Conservation (phyloP, 2,113 vertebrate genomes). For the Aythya baeri region DNA sequence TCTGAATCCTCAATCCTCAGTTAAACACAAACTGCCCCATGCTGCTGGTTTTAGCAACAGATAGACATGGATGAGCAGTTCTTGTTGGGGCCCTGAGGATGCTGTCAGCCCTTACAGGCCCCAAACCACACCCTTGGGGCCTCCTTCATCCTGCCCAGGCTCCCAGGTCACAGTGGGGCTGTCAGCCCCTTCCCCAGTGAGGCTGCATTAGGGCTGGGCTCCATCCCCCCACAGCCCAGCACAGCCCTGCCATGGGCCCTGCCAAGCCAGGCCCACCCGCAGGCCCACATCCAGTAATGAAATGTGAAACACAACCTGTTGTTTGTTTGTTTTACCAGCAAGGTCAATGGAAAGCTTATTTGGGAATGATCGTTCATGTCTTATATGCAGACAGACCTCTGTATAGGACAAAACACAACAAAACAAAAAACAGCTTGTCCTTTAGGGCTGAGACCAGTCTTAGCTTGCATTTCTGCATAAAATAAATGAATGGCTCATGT, state of each 20-base stretch:
- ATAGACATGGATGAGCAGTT: neutral
- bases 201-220: fast-evolving
- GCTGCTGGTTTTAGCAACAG: neutral
- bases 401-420: neutral
- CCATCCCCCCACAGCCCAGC: neutral
- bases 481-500: neutral
- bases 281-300: neutral
- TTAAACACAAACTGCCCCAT: neutral
- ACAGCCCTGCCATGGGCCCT: too few relatives aligned
- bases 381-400: neutral
- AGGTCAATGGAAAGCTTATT: neutral
- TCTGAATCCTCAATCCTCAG: neutral
- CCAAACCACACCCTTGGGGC: neutral
- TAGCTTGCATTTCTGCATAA: fast-evolving
- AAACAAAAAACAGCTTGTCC: neutral
- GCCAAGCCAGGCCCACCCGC: neutral
- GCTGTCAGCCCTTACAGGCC: neutral
- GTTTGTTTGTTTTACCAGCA: neutral
- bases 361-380: neutral
- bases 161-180: neutral
- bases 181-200: neutral
- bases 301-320: neutral
- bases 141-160: neutral
- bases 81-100: neutral
- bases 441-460: neutral